A percentile compares a stretch with the other conserved stretches of the same genome.
Evolutionary conservation across 2,888 invertebrate genomes (phyloP).

Genomic region (Athrips mouffetella): DNA sequence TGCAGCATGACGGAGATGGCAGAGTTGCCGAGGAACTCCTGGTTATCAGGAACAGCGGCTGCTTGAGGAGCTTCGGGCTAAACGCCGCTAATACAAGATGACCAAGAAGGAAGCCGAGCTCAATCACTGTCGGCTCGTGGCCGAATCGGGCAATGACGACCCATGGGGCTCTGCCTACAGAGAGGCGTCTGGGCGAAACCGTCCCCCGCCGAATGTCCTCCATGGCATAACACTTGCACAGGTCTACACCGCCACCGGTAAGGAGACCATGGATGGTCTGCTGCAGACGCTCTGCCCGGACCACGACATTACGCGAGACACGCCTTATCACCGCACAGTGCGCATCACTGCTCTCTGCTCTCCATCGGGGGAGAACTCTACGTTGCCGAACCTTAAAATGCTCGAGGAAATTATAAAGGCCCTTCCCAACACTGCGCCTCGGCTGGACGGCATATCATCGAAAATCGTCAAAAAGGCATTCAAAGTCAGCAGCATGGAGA

Average conservation of each 20-base stretch:
- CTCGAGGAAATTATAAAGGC: constrained; percentile 22
- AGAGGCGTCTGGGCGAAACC: constrained; percentile 21
- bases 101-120: constrained; percentile 14
- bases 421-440: constrained; percentile 7
- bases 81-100: too few relatives aligned
- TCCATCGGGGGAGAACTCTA: constrained; percentile 23
- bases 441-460: background rate
- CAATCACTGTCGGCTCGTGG: background rate
- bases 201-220: constrained; percentile 23
- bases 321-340: constrained; percentile 26
- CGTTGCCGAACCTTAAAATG: constrained; percentile 1
- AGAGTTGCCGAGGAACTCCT: too few relatives aligned
- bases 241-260: too few relatives aligned
- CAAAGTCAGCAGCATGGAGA: background rate
- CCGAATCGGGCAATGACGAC: constrained; percentile 20
- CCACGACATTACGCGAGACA: too few relatives aligned
- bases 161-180: constrained; percentile 25
- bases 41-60: too few relatives aligned
- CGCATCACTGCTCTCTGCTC: constrained; percentile 21
- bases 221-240: constrained; percentile 18
- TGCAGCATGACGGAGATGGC: too few relatives aligned
- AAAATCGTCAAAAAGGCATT: background rate
- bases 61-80: too few relatives aligned
- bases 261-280: too few relatives aligned
- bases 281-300: too few relatives aligned